Percentiles rank a stretch among this genome's conserved stretches.
Conservation (phyloP, 1,140 invertebrate genomes). For the Brachionus manjavacas region DNA sequence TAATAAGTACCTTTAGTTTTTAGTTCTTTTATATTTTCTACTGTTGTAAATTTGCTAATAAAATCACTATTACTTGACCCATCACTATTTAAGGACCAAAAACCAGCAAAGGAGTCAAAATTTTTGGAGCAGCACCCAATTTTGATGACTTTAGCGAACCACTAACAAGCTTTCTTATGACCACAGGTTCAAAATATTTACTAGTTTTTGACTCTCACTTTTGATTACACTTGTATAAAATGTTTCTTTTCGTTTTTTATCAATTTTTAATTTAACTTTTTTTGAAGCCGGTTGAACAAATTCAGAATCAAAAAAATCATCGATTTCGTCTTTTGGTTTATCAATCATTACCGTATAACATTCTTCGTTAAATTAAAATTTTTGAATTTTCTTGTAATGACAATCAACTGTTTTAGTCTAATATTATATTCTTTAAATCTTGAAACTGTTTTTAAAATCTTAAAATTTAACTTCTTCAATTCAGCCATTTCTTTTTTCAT, state of each 20-base stretch:
- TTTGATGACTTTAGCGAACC: background rate
- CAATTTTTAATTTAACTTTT: background rate
- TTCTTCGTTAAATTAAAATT: background rate
- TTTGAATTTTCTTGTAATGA: background rate
- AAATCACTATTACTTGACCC: background rate
- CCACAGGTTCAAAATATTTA: background rate
- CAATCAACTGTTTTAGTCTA: background rate
- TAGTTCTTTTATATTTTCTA: background rate
- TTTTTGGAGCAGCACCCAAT: background rate
- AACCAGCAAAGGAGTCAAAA: constrained; percentile 8
- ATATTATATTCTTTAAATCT: background rate
- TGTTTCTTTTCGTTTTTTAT: background rate
- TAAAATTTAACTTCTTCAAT: background rate
- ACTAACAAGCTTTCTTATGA: background rate
- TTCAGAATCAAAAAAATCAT: background rate
- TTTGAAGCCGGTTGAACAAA: background rate
- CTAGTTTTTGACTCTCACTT: background rate
- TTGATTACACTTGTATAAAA: background rate
- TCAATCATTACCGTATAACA: background rate
- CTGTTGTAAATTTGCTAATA: background rate
- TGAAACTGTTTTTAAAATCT: background rate
- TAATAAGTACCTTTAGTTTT: background rate
- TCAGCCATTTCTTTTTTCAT: background rate
- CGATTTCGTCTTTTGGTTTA: background rate
- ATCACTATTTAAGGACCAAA: constrained; percentile 26